These are phyloP conservation scores for Triops longicaudatus DNA, from an alignment of 1,140 invertebrate species.

Conservation along the genomic window DNA sequence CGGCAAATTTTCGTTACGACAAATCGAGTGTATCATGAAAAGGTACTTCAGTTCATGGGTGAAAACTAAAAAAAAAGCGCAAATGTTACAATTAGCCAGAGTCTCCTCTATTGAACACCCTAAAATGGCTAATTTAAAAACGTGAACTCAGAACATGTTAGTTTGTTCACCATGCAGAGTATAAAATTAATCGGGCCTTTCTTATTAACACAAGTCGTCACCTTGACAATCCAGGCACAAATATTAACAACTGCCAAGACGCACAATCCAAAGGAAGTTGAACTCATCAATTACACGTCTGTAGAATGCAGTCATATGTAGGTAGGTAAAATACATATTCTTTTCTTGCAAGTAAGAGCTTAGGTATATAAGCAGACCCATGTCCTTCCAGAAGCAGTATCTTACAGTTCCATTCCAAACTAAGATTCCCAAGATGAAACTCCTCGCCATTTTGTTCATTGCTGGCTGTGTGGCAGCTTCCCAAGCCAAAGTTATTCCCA, in stretches of 20 bases:
- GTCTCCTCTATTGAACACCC: too few relatives aligned
- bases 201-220: not conserved
- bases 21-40: too few relatives aligned
- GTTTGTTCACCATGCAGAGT: too few relatives aligned
- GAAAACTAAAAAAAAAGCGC: too few relatives aligned
- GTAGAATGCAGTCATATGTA: not conserved
- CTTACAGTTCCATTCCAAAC: not conserved
- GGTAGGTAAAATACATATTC: not conserved
- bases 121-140: too few relatives aligned
- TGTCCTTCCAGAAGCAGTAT: not conserved
- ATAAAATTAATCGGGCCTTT: too few relatives aligned
- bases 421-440: not conserved
- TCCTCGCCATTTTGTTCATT: not conserved
- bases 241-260: not conserved
- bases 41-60: too few relatives aligned
- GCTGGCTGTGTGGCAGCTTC: not conserved
- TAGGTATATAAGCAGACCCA: not conserved
- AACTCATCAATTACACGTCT: not conserved
- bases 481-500: not conserved
- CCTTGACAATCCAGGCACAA: not conserved
- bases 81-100: too few relatives aligned
- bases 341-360: not conserved
- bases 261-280: slow-evolving; percentile 11
- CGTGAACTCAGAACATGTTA: too few relatives aligned
- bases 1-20: too few relatives aligned